These are phyloP conservation scores for Brachynemurus nebulosus DNA, from an alignment of 2,888 invertebrate genomes.

Conservation along the genomic window DNA sequence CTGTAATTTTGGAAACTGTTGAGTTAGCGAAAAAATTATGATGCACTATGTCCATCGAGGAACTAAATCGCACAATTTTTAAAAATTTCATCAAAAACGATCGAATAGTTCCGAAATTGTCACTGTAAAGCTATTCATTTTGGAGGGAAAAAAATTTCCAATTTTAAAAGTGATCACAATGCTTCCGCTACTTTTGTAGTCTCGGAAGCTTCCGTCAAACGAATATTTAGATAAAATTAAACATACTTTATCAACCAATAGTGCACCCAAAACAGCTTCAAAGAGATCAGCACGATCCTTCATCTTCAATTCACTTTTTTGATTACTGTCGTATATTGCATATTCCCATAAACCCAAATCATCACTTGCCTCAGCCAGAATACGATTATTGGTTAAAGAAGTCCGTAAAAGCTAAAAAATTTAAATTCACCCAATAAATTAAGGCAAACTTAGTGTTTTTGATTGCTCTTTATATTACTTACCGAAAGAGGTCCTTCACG, in stretches of 20 bases:
- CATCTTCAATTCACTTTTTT: slow-evolving; percentile 82
- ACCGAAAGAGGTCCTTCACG: slow-evolving; percentile 98
- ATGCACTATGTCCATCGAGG: too few relatives aligned
- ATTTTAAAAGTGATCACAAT: too few relatives aligned
- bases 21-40: too few relatives aligned
- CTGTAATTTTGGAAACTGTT: too few relatives aligned
- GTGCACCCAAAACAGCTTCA: slow-evolving; percentile 91
- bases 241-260: slow-evolving; percentile 80
- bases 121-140: too few relatives aligned
- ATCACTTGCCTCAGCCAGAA: slow-evolving; percentile 96
- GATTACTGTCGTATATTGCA: slow-evolving; percentile 83
- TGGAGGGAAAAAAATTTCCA: too few relatives aligned
- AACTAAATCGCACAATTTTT: too few relatives aligned
- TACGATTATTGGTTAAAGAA: slow-evolving; percentile 94
- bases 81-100: too few relatives aligned
- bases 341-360: slow-evolving; percentile 90
- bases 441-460: background rate
- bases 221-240: background rate
- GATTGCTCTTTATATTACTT: slow-evolving; percentile 31
- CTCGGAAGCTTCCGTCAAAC: background rate
- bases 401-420: slow-evolving; percentile 67
- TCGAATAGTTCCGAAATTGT: too few relatives aligned
- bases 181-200: too few relatives aligned
- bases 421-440: background rate
- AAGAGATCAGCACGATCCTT: slow-evolving; percentile 93